Base-by-base conservation (phyloP, 2,888 invertebrate genomes). In the Philopedon plagiatum region DNA sequence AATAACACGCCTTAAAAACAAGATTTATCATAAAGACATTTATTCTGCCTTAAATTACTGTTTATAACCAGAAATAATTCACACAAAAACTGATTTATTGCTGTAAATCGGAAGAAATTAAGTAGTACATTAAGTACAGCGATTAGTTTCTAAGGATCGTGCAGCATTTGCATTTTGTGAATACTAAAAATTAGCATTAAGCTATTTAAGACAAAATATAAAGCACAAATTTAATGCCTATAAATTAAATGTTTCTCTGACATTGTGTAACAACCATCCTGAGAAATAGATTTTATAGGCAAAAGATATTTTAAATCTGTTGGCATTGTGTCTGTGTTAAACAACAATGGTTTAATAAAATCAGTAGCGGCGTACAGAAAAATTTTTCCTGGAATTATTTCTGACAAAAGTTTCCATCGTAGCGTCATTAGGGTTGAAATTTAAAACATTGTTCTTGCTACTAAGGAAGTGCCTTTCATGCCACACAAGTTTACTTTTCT, bases 71-170 rank as follows among this genome's bases (percentile, higher is more conserved):
- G 60, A 39, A 60, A 60, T 41, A 60, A 51, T 49, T 60, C 41
- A 41, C 39, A 60, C 60, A 60, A 60, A 60, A 60, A 60, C 37
- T 60, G 60, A 60, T 60, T 60, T 60, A 60, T 60, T 60, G 60
- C 39, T 32, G 41, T 39, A 60, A 60, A 60, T 60, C 37, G 60
- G 39, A 41, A 60, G 41, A 60, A 60, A 60, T 39, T 60, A 60
- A 60, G 41, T 41, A 41, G 41, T 51, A 29, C 29, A 29, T 51
- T 51, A 51, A 51, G 51, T 29, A 51, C 29, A n/a, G 51, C 51
- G 51, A 51, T 51, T 51, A 49, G n/a, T 13, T 49, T 11, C 19
- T 46, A 29, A 51, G 11, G 29, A 29, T 51, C 51, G 51, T 51
- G 51, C 29, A 51, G 29, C 3, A 51, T 51, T 51, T 51, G 29